These are phyloP conservation scores for Phoxinus dragarum DNA, from an alignment of 2,797 vertebrate species.

Conservation along the genomic window DNA sequence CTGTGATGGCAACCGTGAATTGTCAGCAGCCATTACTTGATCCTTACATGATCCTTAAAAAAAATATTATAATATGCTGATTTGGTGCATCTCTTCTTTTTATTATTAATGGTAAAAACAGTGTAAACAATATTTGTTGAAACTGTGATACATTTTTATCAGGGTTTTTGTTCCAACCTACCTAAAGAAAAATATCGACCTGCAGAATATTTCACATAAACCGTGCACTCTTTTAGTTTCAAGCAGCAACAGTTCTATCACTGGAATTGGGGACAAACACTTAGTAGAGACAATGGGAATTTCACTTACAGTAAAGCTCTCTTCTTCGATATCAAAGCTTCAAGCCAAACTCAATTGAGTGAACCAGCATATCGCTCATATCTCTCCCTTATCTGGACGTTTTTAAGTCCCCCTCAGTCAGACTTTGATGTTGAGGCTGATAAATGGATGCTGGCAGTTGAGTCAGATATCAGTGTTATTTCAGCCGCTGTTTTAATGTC, in stretches of 20 bases:
- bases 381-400: constrained; percentile 40
- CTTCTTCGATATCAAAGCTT: constrained; percentile 18
- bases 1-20: background rate
- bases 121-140: background rate
- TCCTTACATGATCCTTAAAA: background rate
- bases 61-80: background rate
- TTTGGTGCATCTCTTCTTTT: background rate
- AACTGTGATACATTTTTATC: background rate
- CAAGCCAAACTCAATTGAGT: constrained; percentile 26
- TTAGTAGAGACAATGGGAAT: background rate
- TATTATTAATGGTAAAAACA: background rate
- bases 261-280: constrained; percentile 20
- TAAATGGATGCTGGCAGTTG: constrained; percentile 39
- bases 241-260: background rate
- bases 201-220: background rate
- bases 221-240: background rate
- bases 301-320: constrained; percentile 15
- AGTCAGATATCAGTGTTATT: constrained; percentile 43
- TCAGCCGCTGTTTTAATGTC: constrained; percentile 37
- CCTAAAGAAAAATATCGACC: background rate
- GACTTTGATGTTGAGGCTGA: constrained; percentile 48
- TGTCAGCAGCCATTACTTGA: background rate
- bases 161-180: background rate
- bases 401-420: constrained; percentile 46
- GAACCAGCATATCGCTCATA: constrained; percentile 32